Conservation (phyloP, 2,888 invertebrate species). For the Busseola fusca region DNA sequence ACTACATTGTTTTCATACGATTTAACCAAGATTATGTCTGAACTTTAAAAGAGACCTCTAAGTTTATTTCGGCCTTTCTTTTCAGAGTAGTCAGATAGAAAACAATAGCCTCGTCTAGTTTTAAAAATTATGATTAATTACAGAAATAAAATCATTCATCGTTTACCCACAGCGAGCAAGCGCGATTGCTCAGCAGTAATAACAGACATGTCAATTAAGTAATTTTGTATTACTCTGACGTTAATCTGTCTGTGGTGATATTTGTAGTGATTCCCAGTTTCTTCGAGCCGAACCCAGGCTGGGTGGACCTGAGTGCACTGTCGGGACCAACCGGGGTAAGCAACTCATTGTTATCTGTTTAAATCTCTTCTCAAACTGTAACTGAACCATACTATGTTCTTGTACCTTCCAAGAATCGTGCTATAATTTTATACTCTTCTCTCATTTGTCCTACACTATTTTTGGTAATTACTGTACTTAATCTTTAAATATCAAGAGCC, state of each 20-base stretch:
- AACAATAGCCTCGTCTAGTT: too few relatives aligned
- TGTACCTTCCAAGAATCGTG: background rate
- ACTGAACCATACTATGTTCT: background rate
- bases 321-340: slow-evolving; percentile 40
- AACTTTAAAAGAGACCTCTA: too few relatives aligned
- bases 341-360: background rate
- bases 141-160: too few relatives aligned
- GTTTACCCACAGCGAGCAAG: background rate
- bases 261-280: slow-evolving; percentile 48
- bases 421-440: background rate
- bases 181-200: background rate
- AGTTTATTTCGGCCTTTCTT: too few relatives aligned
- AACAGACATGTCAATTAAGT: background rate
- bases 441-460: background rate
- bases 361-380: background rate
- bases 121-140: too few relatives aligned
- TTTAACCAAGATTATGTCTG: too few relatives aligned
- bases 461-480: too few relatives aligned
- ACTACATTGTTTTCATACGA: too few relatives aligned
- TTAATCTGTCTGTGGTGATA: background rate
- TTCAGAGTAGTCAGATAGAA: too few relatives aligned
- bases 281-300: slow-evolving; percentile 44
- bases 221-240: background rate
- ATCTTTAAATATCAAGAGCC: too few relatives aligned
- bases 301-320: slow-evolving; percentile 29